Evolutionary conservation across 2,113 vertebrate species (phyloP), one percentile per base, ranked within the genome.

Genomic region (Elachura formosa): DNA sequence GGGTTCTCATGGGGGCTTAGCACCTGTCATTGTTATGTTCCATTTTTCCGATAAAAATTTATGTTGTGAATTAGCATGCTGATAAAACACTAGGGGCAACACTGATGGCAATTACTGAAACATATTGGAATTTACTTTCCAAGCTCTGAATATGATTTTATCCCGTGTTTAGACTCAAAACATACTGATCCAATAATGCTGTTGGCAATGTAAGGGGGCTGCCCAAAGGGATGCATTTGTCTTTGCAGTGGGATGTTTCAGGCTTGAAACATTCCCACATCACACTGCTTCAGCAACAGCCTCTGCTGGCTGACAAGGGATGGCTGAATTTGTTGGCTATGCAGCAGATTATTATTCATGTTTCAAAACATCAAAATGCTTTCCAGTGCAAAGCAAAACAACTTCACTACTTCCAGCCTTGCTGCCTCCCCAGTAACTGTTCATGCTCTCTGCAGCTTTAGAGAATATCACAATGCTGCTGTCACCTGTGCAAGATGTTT

Each of bases 401-500:
- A 26, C 45, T 82, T 87, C 5, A 2, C 26, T 5, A 4, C 29
- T 86, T 80, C 74, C 51, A 31, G 46, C 34, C 40, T 75, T 82
- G 36, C 62, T 76, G 69, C 56, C 51, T 84, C 29, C n/a, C 38
- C 45, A n/a, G 52, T 55, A 67, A 59, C 41, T 56, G 26, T 25
- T 90, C 2, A 0, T 88, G 58, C 38, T 56, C 31, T 77, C 61
- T 72, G 77, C 63, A 77, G 89, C 96, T 94, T 94, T 84, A 93
- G 61, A 89, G 89, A 89, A 62, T 87, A 68, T 41, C 62, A 72
- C 84, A 83, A 90, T 90, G 93, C 91, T 90, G 64, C 75, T 85
- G 69, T 91, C 94, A 96, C 88, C 92, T 89, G 72, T 75, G 71
- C 64, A 69, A 88, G 84, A 62, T 91, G 59, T 97, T 97, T 97